Percentiles rank a stretch among this genome's conserved stretches.
Conservation (phyloP, 2,888 invertebrate genomes). For the Sturmia bella region DNA sequence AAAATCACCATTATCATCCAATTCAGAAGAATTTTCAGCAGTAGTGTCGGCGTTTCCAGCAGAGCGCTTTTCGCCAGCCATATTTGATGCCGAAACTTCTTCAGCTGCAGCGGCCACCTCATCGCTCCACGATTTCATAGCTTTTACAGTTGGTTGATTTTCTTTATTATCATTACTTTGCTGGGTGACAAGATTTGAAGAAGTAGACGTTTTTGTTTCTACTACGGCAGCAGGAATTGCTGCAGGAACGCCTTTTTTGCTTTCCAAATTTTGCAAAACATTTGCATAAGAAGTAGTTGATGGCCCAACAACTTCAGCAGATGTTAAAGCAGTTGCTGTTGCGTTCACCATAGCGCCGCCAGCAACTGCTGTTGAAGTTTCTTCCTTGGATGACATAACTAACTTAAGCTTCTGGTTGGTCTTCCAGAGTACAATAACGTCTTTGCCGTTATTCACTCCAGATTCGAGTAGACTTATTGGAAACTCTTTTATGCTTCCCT, state of each 20-base stretch:
- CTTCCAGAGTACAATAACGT: constrained; percentile 72
- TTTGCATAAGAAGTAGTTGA: constrained; percentile 86
- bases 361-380: constrained; percentile 73
- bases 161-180: constrained; percentile 75
- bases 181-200: constrained; percentile 54
- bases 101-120: constrained; percentile 77
- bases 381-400: constrained; percentile 80
- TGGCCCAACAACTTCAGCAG: constrained; percentile 79
- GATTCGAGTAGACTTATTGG: constrained; percentile 71
- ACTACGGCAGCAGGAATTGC: constrained; percentile 34
- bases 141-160: constrained; percentile 78
- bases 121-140: constrained; percentile 80
- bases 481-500: constrained; percentile 80
- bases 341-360: constrained; percentile 63
- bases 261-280: constrained; percentile 84
- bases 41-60: constrained; percentile 78
- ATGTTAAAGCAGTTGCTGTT: constrained; percentile 47
- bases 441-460: constrained; percentile 70
- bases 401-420: constrained; percentile 58
- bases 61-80: constrained; percentile 81
- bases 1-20: constrained; percentile 81
- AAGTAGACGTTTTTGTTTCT: constrained; percentile 46
- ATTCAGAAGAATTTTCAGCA: constrained; percentile 80
- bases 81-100: constrained; percentile 40
- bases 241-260: constrained; percentile 71